These are phyloP conservation scores for Otolemur garnettii DNA, from an alignment of 2,113 vertebrate genomes.

Conservation along the genomic window DNA sequence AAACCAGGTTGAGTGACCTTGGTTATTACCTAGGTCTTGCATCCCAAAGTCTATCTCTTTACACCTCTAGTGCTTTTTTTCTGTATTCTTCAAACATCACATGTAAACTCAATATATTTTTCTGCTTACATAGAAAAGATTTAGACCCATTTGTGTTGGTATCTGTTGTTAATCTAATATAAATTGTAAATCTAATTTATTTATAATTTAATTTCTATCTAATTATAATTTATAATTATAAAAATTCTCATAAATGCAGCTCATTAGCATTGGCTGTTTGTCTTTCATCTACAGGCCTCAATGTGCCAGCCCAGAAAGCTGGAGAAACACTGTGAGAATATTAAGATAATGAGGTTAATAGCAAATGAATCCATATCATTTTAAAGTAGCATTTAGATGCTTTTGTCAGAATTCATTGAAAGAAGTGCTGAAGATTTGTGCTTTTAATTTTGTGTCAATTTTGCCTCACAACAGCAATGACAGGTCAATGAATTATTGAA, in stretches of 20 bases:
- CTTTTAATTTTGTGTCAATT: not conserved
- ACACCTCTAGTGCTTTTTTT: not conserved
- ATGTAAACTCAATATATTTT: not conserved
- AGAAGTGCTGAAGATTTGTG: not conserved
- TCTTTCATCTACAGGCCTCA: not conserved
- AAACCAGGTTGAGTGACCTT: not conserved
- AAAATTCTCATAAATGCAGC: not conserved
- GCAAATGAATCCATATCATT: not conserved
- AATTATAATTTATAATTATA: not conserved
- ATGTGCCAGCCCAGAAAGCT: not conserved
- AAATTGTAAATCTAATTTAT: not conserved
- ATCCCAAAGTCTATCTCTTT: not conserved
- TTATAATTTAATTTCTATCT: too few relatives aligned
- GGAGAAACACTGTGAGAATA: not conserved
- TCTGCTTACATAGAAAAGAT: not conserved
- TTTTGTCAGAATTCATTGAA: constrained; percentile 44
- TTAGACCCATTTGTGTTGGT: not conserved
- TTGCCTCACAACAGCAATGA: not conserved
- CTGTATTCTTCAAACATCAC: not conserved
- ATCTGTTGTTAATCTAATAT: not conserved
- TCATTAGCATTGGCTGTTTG: not conserved
- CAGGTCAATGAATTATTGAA: not conserved
- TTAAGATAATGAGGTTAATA: not conserved
- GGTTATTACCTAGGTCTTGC: not conserved
- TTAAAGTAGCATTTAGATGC: not conserved